Percentiles rank a stretch among this genome's conserved stretches.
Conservation (phyloP, 2,113 vertebrate genomes). For the Microtus oregoni region DNA sequence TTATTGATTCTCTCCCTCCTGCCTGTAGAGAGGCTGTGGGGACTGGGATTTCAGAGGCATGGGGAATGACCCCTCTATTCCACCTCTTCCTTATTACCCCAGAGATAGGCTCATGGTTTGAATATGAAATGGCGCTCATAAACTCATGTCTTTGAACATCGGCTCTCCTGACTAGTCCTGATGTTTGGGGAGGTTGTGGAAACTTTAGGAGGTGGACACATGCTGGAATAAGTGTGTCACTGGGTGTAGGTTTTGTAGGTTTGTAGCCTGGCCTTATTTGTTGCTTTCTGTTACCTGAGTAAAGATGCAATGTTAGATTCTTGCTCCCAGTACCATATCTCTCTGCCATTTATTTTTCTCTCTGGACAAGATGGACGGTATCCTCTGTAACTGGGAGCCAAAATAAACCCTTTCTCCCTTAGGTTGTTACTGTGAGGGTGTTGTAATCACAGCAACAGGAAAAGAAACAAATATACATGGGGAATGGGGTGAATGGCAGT, state of each 20-base stretch:
- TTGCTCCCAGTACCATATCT: neutral
- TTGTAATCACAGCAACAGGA: neutral
- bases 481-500: neutral
- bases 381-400: neutral
- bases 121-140: neutral
- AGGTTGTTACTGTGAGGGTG: neutral
- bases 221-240: neutral
- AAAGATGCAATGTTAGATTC: neutral
- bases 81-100: rapidly evolving
- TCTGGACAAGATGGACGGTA: neutral
- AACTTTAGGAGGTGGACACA: neutral
- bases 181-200: neutral
- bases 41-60: neutral
- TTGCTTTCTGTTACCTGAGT: neutral
- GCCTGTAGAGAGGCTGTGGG: neutral
- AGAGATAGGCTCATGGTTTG: neutral
- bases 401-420: neutral
- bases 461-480: neutral
- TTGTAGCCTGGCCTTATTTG: neutral
- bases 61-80: rapidly evolving
- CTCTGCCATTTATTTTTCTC: neutral
- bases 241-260: neutral
- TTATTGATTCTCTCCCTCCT: neutral
- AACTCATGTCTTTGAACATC: neutral
- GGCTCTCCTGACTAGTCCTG: neutral